A percentile compares a stretch with the other conserved stretches of the same genome.
These are phyloP conservation scores for Penelope pileata DNA, from an alignment of 2,113 vertebrate species.

Conservation along the genomic window DNA sequence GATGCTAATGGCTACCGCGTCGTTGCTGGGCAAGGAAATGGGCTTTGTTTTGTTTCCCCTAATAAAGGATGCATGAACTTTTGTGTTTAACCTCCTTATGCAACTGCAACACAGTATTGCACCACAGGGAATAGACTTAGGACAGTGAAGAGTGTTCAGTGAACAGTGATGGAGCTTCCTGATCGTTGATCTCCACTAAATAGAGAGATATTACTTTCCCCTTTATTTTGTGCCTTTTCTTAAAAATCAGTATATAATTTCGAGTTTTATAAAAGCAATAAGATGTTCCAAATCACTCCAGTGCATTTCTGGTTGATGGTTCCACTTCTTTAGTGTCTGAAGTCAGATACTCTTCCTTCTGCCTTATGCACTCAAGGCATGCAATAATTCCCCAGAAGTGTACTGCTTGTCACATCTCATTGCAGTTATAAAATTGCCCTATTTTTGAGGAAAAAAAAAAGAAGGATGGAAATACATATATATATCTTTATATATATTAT, in stretches of 20 bases:
- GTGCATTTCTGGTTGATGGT: constrained; percentile 74
- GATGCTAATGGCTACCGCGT: neutral
- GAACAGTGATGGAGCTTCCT: constrained; percentile 45
- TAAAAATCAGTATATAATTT: constrained; percentile 57
- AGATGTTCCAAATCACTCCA: constrained; percentile 71
- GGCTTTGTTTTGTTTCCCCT: constrained; percentile 15
- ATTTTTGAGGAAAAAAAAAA: constrained; percentile 46
- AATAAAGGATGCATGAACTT: constrained; percentile 67
- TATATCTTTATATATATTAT: constrained; percentile 49
- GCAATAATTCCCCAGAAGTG: constrained; percentile 75
- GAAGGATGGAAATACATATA: constrained; percentile 1
- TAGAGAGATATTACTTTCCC: constrained; percentile 64
- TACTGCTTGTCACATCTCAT: constrained; percentile 70
- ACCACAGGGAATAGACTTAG: constrained; percentile 61
- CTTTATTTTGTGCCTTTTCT: constrained; percentile 67
- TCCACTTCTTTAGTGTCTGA: constrained; percentile 77
- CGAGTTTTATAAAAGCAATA: constrained; percentile 79
- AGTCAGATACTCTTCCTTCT: constrained; percentile 73
- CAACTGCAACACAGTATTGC: constrained; percentile 61
- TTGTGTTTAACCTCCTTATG: constrained; percentile 61
- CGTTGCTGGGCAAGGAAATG: constrained; percentile 1
- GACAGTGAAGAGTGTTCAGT: constrained; percentile 48
- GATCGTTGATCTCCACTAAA: constrained; percentile 55
- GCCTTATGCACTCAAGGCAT: constrained; percentile 79
- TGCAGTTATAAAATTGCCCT: constrained; percentile 73